Conservation (phyloP, 2,113 vertebrate species). For the Oreochromis niloticus region DNA sequence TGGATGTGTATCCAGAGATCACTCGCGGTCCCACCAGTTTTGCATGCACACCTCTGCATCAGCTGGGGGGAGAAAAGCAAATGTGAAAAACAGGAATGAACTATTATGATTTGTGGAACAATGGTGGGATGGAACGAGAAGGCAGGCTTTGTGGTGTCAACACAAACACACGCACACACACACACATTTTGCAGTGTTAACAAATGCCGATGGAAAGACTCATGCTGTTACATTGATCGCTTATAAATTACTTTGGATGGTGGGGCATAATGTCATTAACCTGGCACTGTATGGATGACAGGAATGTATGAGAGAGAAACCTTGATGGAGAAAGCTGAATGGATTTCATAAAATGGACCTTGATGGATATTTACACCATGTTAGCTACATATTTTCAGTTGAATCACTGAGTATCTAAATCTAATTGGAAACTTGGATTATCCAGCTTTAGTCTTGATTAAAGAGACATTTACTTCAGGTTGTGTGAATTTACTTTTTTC, state of each 20-base stretch:
- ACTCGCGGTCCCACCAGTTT: background rate
- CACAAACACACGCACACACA: background rate
- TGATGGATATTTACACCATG: slow-evolving; percentile 51
- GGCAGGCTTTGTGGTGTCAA: background rate
- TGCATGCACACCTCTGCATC: background rate
- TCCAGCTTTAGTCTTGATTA: background rate
- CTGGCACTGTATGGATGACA: slow-evolving; percentile 53
- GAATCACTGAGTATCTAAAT: slow-evolving; percentile 1
- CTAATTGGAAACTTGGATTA: slow-evolving; percentile 33
- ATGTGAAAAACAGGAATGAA: background rate
- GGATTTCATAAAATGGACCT: slow-evolving; percentile 37
- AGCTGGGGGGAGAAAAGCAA: background rate
- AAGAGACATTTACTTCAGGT: background rate
- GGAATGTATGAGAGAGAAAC: slow-evolving; percentile 46
- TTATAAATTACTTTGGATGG: slow-evolving; percentile 60
- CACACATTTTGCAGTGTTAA: slow-evolving; percentile 48
- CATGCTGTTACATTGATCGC: slow-evolving; percentile 57
- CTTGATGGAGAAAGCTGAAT: slow-evolving; percentile 31
- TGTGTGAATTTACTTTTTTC: background rate
- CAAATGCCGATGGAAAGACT: slow-evolving; percentile 52
- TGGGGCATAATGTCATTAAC: slow-evolving; percentile 56
- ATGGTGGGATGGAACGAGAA: background rate
- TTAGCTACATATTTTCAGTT: slow-evolving; percentile 42
- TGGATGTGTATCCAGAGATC: background rate
- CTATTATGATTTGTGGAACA: background rate